phyloP scores from a whole-genome alignment of 2,888 invertebrate genomes.

The Clunio marinus region DNA sequence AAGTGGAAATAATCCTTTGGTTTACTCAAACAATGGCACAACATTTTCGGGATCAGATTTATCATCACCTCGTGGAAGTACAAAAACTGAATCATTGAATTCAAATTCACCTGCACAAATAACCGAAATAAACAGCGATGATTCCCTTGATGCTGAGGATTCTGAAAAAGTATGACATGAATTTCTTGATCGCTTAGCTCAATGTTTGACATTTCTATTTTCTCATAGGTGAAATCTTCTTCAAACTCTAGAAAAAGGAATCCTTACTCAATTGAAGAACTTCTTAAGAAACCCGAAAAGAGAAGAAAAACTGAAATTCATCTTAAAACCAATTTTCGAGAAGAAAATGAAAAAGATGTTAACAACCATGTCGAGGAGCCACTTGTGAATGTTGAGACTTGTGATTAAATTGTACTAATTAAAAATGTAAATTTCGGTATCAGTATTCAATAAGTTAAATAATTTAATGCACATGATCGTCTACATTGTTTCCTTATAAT shows the following conservation, averaged over 20 bases:
- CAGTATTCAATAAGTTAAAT: no score
- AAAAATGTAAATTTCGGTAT: no score
- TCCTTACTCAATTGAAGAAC: slow-evolving; percentile 82
- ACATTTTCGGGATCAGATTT: slow-evolving; percentile 42
- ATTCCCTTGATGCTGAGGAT: slow-evolving; percentile 54
- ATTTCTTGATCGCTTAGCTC: slow-evolving; percentile 40
- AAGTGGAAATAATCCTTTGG: slow-evolving; percentile 37
- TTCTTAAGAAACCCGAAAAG: slow-evolving; percentile 75
- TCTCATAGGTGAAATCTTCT: not conserved
- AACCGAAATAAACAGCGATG: slow-evolving; percentile 52
- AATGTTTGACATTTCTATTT: slow-evolving; percentile 39
- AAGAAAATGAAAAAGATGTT: slow-evolving; percentile 44
- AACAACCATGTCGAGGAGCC: slow-evolving; percentile 44
- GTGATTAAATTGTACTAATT: slow-evolving; percentile 30
- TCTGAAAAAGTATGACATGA: slow-evolving; percentile 43
- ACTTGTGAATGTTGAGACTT: slow-evolving; percentile 16
- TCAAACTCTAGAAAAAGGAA: slow-evolving; percentile 62
- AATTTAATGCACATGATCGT: no score
- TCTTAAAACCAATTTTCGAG: not conserved
- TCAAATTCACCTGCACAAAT: slow-evolving; percentile 55
- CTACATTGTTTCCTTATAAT: no score
- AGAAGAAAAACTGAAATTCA: slow-evolving; percentile 41
- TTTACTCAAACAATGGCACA: slow-evolving; percentile 3
- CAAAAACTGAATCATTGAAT: slow-evolving; percentile 45
- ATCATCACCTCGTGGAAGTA: slow-evolving; percentile 46